These are phyloP conservation scores for Eumacrocentrus americanus DNA, from an alignment of 2,888 invertebrate genomes.

Conservation along the genomic window DNA sequence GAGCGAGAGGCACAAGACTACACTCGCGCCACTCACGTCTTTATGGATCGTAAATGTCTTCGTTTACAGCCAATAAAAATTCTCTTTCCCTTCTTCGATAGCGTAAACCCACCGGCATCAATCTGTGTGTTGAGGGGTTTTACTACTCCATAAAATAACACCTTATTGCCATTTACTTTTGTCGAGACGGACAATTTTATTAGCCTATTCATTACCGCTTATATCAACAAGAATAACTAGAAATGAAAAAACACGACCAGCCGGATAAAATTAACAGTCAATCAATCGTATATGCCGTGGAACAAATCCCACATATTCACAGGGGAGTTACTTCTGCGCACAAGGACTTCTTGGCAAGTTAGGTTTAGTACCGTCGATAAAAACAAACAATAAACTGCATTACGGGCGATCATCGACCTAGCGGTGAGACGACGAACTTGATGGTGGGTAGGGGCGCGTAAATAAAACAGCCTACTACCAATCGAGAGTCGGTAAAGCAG, in stretches of 20 bases:
- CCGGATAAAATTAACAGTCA: background rate
- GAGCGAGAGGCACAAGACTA: slow-evolving; percentile 38
- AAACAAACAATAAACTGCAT: slow-evolving; percentile 59
- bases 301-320: background rate
- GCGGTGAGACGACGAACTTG: slow-evolving; percentile 47
- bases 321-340: background rate
- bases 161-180: slow-evolving; percentile 10
- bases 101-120: slow-evolving; percentile 7
- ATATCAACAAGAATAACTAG: background rate
- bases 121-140: slow-evolving; percentile 12
- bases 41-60: slow-evolving; percentile 63
- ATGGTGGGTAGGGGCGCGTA: slow-evolving; percentile 48
- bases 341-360: background rate
- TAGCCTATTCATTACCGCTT: background rate
- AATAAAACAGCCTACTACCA: slow-evolving; percentile 46
- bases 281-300: no score
- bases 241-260: background rate
- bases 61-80: slow-evolving; percentile 62
- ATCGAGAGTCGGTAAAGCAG: slow-evolving; percentile 57
- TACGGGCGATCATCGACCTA: slow-evolving; percentile 59
- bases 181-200: slow-evolving; percentile 4
- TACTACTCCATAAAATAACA: slow-evolving; percentile 17
- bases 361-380: slow-evolving; percentile 53
- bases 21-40: slow-evolving; percentile 54
- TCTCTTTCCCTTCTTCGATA: slow-evolving; percentile 41